Evolutionary conservation across 2,797 vertebrate genomes (phyloP).

Genomic region (Microctenopoma lineatum): DNA sequence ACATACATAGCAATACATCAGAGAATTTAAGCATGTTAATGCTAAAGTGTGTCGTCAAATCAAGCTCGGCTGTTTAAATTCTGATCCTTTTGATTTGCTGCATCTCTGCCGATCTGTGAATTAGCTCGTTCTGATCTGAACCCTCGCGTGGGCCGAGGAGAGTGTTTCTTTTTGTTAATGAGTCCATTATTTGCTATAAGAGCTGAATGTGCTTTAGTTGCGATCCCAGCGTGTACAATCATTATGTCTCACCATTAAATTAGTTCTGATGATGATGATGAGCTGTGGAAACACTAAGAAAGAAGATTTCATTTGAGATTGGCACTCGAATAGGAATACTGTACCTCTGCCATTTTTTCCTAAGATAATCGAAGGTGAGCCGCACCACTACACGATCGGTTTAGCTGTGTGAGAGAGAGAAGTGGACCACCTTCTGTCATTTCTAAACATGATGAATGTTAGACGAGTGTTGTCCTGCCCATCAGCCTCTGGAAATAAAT

Average conservation of each 20-base stretch:
- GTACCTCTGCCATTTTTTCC: no score
- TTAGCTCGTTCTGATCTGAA: slow-evolving; percentile 25
- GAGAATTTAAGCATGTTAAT: slow-evolving; percentile 24
- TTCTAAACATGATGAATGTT: slow-evolving; percentile 34
- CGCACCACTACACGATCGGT: background rate
- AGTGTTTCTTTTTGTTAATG: slow-evolving; percentile 13
- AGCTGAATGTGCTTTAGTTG: slow-evolving; percentile 10
- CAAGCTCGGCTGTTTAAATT: background rate
- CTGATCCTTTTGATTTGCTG: slow-evolving; percentile 14
- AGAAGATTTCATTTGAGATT: no score
- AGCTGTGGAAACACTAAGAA: no score
- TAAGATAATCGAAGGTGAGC: no score
- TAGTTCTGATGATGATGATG: no score
- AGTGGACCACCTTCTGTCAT: slow-evolving; percentile 24
- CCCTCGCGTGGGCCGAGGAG: background rate
- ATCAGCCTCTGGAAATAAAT: slow-evolving; percentile 58
- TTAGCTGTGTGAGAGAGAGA: slow-evolving; percentile 20
- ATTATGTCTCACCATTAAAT: slow-evolving; percentile 6
- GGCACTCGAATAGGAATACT: background rate
- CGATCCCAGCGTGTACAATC: background rate
- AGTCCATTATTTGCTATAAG: slow-evolving; percentile 14
- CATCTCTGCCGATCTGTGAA: slow-evolving; percentile 18
- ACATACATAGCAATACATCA: slow-evolving; percentile 7
- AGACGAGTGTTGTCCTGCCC: slow-evolving; percentile 45
- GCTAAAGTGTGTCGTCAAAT: slow-evolving; percentile 30